Percentiles rank a stretch among this genome's conserved stretches.
Evolutionary conservation across 2,113 vertebrate species (phyloP).

Genomic region (Taxidea taxus): DNA sequence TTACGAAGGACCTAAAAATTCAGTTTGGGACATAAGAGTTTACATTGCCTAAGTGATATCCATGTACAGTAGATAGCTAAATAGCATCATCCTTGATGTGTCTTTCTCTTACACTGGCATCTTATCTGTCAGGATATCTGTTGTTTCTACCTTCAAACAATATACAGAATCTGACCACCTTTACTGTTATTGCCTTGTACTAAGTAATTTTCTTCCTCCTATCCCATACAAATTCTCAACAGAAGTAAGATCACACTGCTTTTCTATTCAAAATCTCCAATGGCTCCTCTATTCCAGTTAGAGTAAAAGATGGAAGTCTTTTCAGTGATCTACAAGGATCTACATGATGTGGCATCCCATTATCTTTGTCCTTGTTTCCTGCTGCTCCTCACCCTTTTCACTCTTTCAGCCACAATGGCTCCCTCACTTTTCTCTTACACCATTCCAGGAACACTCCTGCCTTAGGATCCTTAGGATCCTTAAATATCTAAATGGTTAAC

Average conservation of each 20-base stretch:
- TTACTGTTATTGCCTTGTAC: neutral
- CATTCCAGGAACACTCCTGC: neutral
- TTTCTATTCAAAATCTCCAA: neutral
- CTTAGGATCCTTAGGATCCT: too few species aligned
- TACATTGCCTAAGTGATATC: neutral
- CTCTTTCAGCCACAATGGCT: neutral
- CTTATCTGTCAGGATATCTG: neutral
- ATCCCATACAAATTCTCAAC: neutral
- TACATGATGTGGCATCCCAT: neutral
- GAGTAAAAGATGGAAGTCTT: neutral
- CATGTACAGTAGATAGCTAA: neutral
- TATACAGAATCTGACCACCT: neutral
- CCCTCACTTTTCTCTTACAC: neutral
- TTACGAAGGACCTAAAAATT: neutral
- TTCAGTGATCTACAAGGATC: neutral
- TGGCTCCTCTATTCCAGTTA: neutral
- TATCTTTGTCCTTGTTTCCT: neutral
- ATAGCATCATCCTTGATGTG: neutral
- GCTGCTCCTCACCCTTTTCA: neutral
- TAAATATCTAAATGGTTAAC: neutral
- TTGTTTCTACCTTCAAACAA: neutral
- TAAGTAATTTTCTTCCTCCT: neutral
- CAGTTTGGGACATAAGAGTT: neutral
- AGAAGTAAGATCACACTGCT: neutral
- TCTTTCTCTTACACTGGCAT: neutral